A percentile compares a stretch with the other conserved stretches of the same genome.
phyloP scores from a whole-genome alignment of 37 sponge, comb jelly and placozoan genomes.

The Aplysina aerophoba region DNA sequence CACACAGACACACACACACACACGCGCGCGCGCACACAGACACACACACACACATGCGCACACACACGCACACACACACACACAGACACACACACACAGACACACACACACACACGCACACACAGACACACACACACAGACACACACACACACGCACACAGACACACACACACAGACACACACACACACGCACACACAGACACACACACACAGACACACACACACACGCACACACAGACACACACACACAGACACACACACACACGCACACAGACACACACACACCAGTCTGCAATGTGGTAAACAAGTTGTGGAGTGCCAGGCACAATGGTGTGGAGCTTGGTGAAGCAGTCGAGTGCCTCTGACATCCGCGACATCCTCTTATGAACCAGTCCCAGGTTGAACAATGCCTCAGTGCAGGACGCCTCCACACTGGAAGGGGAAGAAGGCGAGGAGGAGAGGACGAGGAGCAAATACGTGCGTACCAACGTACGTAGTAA shows the following conservation, averaged over 20 bases:
- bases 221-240: constrained; percentile 29
- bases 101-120: no score
- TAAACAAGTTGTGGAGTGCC: constrained; percentile 84
- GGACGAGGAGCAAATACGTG: background rate
- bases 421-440: constrained; percentile 79
- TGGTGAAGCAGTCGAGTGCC: constrained; percentile 85
- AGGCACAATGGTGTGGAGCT: constrained; percentile 87
- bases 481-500: no score
- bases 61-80: no score
- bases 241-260: constrained; percentile 21
- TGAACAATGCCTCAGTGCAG: constrained; percentile 89
- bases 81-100: no score
- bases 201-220: background rate
- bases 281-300: constrained; percentile 86
- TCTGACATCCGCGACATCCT: constrained; percentile 50
- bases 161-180: constrained; percentile 10
- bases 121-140: no score
- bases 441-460: background rate
- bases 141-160: background rate
- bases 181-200: background rate
- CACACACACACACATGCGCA: no score
- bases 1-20: no score
- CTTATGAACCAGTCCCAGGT: constrained; percentile 91
- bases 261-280: background rate
- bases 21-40: no score